Conservation (phyloP, 2,113 vertebrate genomes). For the Leptobrachium leishanense region DNA sequence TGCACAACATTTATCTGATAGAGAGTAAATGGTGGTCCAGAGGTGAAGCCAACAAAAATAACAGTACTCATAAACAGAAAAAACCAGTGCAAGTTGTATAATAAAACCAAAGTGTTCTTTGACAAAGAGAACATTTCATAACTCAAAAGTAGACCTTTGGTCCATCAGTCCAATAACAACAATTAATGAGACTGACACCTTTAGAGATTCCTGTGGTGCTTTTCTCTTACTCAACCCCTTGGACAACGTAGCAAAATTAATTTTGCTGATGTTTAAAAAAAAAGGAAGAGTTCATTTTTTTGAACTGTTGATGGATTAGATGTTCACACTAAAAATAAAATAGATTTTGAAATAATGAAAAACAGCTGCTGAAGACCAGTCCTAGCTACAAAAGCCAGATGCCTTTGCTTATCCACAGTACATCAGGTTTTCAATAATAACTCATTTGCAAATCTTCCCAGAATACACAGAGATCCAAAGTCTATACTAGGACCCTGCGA, state of each 20-base stretch:
- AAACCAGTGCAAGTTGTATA: conserved; percentile 17
- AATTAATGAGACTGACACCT: background rate
- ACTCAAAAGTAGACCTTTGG: background rate
- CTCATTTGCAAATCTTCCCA: too few relatives aligned
- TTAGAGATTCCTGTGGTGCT: background rate
- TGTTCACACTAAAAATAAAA: background rate
- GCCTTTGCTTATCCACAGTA: too few relatives aligned
- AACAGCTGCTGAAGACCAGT: too few relatives aligned
- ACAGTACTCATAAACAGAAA: background rate
- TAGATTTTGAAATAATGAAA: too few relatives aligned
- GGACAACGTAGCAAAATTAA: background rate
- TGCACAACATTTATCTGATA: conserved; percentile 26
- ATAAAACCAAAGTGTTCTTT: conserved; percentile 17
- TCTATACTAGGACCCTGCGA: too few relatives aligned
- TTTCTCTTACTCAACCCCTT: conserved; percentile 25
- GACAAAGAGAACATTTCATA: conserved; percentile 12
- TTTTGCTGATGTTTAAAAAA: background rate
- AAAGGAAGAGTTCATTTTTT: background rate
- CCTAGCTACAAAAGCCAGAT: too few relatives aligned
- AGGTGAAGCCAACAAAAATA: conserved; percentile 27
- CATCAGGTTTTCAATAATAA: too few relatives aligned
- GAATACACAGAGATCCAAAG: too few relatives aligned
- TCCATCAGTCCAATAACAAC: background rate
- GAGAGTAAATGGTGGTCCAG: background rate
- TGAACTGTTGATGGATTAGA: background rate